Percentiles rank a stretch among this genome's conserved stretches.
Conservation (phyloP, 2,797 vertebrate species). For the Parotocinclus haroldoi region DNA sequence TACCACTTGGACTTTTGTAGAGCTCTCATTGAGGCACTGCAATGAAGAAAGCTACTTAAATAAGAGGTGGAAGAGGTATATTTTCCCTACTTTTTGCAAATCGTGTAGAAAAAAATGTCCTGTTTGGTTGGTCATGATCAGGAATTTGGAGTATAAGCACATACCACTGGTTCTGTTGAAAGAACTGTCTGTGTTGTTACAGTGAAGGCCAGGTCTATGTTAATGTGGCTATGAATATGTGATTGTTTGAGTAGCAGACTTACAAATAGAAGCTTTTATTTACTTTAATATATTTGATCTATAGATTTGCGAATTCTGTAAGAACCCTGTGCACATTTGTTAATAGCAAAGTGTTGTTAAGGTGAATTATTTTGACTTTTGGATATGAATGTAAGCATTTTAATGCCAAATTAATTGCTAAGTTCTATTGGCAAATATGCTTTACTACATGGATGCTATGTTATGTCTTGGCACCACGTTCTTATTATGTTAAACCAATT, state of each 20-base stretch:
- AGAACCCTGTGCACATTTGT: slow-evolving; percentile 46
- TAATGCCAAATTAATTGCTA: slow-evolving; percentile 67
- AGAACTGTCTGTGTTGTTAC: slow-evolving; percentile 82
- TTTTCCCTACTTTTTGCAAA: slow-evolving; percentile 47
- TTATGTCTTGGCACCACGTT: slow-evolving; percentile 1
- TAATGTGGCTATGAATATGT: slow-evolving; percentile 28
- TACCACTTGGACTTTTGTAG: slow-evolving; percentile 49
- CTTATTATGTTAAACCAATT: too few species aligned
- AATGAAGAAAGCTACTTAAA: slow-evolving; percentile 55
- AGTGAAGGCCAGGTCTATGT: slow-evolving; percentile 69
- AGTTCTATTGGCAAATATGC: slow-evolving; percentile 54
- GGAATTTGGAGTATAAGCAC: slow-evolving; percentile 65
- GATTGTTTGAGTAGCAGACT: slow-evolving; percentile 59
- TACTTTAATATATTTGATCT: slow-evolving; percentile 67
- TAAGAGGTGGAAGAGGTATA: slow-evolving; percentile 45
- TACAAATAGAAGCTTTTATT: slow-evolving; percentile 70
- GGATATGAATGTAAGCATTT: slow-evolving; percentile 58
- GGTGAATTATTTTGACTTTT: slow-evolving; percentile 49
- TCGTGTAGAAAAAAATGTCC: slow-evolving; percentile 56
- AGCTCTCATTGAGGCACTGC: slow-evolving; percentile 42
- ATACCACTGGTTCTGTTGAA: slow-evolving; percentile 91
- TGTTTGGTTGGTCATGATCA: slow-evolving; percentile 72
- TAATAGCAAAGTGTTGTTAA: slow-evolving; percentile 46
- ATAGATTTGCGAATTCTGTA: slow-evolving; percentile 52
- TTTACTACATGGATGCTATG: slow-evolving; percentile 26